A percentile compares a stretch with the other conserved stretches of the same genome.
Conservation (phyloP, 2,888 invertebrate genomes). For the Slavum lentiscoides region DNA sequence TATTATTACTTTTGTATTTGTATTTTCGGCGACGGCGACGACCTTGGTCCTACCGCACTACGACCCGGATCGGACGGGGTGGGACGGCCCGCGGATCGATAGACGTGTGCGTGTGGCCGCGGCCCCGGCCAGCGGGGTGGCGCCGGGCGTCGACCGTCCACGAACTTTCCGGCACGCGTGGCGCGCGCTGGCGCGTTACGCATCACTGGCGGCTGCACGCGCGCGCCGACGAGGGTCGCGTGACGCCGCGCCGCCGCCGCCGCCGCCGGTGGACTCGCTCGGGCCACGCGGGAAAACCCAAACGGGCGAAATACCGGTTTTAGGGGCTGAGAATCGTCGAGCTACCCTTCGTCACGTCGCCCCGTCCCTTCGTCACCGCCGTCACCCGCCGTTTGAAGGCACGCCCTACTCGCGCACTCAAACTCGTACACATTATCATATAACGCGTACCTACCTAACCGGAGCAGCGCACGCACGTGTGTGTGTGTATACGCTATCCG, state of each 20-base stretch:
- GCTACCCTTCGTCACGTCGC: neutral
- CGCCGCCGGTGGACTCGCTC: neutral
- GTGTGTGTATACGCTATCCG: too few species aligned
- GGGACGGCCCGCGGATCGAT: neutral
- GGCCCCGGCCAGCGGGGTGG: neutral
- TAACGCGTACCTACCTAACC: too few species aligned
- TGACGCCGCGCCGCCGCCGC: neutral
- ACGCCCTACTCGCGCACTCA: too few species aligned
- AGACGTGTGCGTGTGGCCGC: neutral
- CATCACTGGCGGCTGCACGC: neutral
- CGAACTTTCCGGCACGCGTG: too few species aligned
- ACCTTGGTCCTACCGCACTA: slow-evolving; percentile 53
- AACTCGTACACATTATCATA: too few species aligned
- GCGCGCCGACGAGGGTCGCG: neutral
- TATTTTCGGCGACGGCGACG: slow-evolving; percentile 6
- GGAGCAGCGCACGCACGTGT: too few species aligned
- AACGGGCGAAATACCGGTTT: slow-evolving; percentile 20
- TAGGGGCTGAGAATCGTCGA: slow-evolving; percentile 40
- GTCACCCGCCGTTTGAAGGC: too few species aligned
- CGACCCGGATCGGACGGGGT: slow-evolving; percentile 9
- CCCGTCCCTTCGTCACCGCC: too few species aligned
- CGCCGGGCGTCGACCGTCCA: neutral
- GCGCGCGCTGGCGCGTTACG: too few species aligned
- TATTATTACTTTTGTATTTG: too few species aligned
- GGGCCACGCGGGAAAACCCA: slow-evolving; percentile 39